These are phyloP conservation scores for Merluccius polli DNA, from an alignment of 2,797 vertebrate genomes.

Conservation along the genomic window DNA sequence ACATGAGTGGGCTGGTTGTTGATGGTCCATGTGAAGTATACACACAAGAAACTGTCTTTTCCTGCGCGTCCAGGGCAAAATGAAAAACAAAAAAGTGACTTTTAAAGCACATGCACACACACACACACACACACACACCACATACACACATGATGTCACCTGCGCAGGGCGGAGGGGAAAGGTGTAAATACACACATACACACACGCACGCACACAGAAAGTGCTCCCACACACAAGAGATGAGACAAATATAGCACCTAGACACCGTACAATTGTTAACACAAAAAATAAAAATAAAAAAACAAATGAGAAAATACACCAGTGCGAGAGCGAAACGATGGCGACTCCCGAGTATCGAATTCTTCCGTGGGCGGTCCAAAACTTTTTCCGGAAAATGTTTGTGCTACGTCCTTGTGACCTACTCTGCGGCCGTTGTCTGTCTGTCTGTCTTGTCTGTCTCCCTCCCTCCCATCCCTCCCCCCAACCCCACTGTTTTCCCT, in stretches of 20 bases:
- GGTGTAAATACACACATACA: constrained; percentile 33
- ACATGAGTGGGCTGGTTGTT: neutral
- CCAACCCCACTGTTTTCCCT: constrained; percentile 10
- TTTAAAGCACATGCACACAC: constrained; percentile 48
- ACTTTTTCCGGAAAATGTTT: constrained; percentile 33
- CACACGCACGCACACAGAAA: constrained; percentile 26
- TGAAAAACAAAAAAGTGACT: constrained; percentile 63
- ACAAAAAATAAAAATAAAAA: constrained; percentile 8
- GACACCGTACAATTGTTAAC: constrained; percentile 58
- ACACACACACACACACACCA: constrained; percentile 26
- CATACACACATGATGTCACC: constrained; percentile 48
- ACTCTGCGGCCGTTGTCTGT: constrained; percentile 49
- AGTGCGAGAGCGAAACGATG: constrained; percentile 66
- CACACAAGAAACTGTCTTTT: neutral
- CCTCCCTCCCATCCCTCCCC: constrained; percentile 47
- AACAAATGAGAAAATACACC: constrained; percentile 32
- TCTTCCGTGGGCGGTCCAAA: constrained; percentile 59
- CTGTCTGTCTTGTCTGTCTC: constrained; percentile 16
- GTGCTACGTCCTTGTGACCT: constrained; percentile 49
- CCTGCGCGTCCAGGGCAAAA: constrained; percentile 36
- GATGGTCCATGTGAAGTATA: neutral
- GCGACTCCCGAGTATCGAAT: constrained; percentile 49
- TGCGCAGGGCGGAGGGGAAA: constrained; percentile 38
- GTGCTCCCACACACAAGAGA: constrained; percentile 29
- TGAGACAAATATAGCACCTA: constrained; percentile 62